Evolutionary conservation across 1,140 invertebrate species (phyloP), one percentile per base, ranked within the genome.

Genomic region (Lethocerus indicus): DNA sequence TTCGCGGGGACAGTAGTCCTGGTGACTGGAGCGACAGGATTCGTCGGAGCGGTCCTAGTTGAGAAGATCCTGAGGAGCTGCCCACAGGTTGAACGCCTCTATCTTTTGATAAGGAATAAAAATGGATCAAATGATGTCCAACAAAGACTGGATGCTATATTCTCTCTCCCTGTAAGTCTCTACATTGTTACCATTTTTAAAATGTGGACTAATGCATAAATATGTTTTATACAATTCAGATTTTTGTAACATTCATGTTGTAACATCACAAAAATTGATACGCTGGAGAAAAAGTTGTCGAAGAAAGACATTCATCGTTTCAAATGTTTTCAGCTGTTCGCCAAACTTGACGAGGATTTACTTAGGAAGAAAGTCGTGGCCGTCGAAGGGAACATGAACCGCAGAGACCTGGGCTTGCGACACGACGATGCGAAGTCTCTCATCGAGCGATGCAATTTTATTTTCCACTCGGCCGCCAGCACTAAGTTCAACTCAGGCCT

Each of bases 381-480:
- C 1, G 59, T 73, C 9, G 36, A 55, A 3, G 70, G 71, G 0
- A 71, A 73, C 36, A 61, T 66, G 0, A 64, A 61, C 0, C 40
- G 54, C 7, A 61, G 66, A 25, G 70, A 69, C 29, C 61, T 86
- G 2, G 79, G 73, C 7, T 65, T 88, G 7, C 67, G 65, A 18
- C 42, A 61, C 3, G 59, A 68, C 2, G 74, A 80, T 58, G 58
- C 65, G 25, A 53, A 71, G 27, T 57, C 65, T 3, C 57, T 88
- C 1, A 57, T 64, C 0, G 63, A 72, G 9, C 72, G 78, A 52
- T 75, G 85, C 18, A 72, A 79, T 29, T 72, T 91, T n/a, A 68
- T 93, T 0, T 88, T 92, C 65, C 88, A 93, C 59, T 86, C 83
- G 57, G 89, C 90, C n/a, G 90, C 90, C 20, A 91, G 87, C 59